Evolutionary conservation across 23 tunicate species (phyloP).

Genomic region (Diplosoma virens): DNA sequence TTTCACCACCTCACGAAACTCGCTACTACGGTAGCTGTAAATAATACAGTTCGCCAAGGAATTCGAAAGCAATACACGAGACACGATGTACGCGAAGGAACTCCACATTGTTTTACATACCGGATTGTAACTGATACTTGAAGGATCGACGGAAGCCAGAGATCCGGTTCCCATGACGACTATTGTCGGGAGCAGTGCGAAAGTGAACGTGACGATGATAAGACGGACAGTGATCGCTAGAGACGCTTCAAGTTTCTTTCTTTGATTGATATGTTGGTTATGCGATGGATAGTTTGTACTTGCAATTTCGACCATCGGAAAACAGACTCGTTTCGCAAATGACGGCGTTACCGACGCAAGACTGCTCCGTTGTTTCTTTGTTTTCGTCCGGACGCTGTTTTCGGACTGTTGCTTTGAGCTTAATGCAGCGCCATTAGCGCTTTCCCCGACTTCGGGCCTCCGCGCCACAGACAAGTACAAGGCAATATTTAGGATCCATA

Average conservation of each 20-base stretch:
- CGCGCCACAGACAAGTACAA: neutral
- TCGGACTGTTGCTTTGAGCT: no score
- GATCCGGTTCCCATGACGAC: conserved; percentile 15
- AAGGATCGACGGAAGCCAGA: conserved; percentile 1
- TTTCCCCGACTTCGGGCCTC: neutral
- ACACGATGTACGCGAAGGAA: conserved; percentile 28
- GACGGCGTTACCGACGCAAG: neutral
- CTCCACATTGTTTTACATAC: conserved; percentile 45
- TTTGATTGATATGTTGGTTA: neutral
- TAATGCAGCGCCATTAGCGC: no score
- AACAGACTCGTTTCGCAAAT: neutral
- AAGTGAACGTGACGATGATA: conserved; percentile 33
- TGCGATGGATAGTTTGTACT: neutral
- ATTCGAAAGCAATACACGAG: conserved; percentile 39
- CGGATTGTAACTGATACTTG: conserved; percentile 17
- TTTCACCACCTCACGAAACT: conserved; percentile 21
- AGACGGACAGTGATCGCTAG: conserved; percentile 34
- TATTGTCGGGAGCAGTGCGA: conserved; percentile 27
- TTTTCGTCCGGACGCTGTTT: no score
- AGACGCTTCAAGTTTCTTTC: conserved; percentile 7
- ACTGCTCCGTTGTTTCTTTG: neutral
- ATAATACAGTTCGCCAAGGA: conserved; percentile 45
- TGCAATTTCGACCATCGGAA: no score
- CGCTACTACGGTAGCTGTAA: conserved; percentile 36
- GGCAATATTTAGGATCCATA: conserved; percentile 37